Evolutionary conservation across 2,113 vertebrate genomes (phyloP).

Genomic region (Myrmecophaga tridactyla): DNA sequence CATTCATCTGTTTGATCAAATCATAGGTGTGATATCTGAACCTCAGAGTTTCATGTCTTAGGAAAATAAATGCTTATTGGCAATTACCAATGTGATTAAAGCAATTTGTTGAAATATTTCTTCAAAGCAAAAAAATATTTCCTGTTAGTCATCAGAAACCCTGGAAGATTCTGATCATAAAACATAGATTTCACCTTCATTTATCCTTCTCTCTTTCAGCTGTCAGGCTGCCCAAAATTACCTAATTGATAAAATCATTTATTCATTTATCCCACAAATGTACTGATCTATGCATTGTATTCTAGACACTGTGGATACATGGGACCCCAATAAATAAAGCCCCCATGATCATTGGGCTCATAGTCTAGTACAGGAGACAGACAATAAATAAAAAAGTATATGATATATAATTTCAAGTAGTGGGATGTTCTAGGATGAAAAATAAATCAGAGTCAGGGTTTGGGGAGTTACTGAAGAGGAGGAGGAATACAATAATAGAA

Average conservation of each 20-base stretch:
- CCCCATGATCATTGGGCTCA: background rate
- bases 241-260: background rate
- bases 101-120: slow-evolving; percentile 60
- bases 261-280: background rate
- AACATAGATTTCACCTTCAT: background rate
- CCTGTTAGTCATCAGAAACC: slow-evolving; percentile 56
- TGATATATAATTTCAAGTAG: background rate
- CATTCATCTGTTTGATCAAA: slow-evolving; percentile 1
- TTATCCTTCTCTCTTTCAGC: background rate
- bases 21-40: slow-evolving; percentile 8
- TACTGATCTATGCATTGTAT: background rate
- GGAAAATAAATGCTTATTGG: slow-evolving; percentile 58
- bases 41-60: background rate
- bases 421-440: background rate
- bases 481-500: background rate
- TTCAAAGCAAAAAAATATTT: slow-evolving; percentile 37
- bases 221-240: background rate
- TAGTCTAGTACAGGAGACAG: background rate
- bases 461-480: background rate
- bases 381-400: background rate
- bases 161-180: background rate
- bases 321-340: background rate
- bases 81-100: slow-evolving; percentile 61
- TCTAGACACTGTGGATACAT: no score
- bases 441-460: background rate